phyloP scores from a whole-genome alignment of 2,888 invertebrate species.

The Netelia fuscicornis region DNA sequence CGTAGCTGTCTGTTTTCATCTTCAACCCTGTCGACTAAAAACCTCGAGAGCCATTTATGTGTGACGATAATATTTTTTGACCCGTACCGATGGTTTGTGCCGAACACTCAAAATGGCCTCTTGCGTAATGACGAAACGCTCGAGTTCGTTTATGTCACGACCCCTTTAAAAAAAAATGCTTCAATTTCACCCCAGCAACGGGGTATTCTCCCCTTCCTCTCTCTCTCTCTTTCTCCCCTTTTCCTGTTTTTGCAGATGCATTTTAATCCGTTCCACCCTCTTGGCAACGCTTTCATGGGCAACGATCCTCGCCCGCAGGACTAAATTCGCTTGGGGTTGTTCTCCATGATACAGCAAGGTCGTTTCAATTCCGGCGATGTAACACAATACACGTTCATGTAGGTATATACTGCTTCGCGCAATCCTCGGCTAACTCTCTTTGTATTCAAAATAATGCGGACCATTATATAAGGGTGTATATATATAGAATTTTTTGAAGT shows the following conservation, averaged over 20 bases:
- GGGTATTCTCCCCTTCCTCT: conserved; percentile 36
- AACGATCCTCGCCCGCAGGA: conserved; percentile 39
- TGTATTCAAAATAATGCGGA: conserved; percentile 25
- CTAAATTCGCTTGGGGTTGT: conserved; percentile 53
- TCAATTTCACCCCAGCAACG: conserved; percentile 66
- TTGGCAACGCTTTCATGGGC: conserved; percentile 59
- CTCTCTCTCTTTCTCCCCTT: conserved; percentile 3
- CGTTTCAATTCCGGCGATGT: conserved; percentile 58
- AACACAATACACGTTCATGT: conserved; percentile 2
- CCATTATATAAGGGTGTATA: background rate
- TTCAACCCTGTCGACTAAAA: background rate
- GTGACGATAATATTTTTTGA: background rate
- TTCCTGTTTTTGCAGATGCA: conserved; percentile 66
- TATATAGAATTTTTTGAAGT: background rate
- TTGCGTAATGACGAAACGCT: conserved; percentile 28
- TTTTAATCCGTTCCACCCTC: conserved; percentile 74
- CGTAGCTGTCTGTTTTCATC: background rate
- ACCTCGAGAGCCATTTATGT: background rate
- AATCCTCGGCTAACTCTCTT: conserved; percentile 13
- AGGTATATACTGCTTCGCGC: background rate
- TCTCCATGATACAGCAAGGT: conserved; percentile 47
- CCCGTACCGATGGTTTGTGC: background rate
- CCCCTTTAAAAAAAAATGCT: conserved; percentile 60
- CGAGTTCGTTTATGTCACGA: conserved; percentile 14
- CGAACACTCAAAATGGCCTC: conserved; percentile 25